Evolutionary conservation across 1,140 invertebrate species (phyloP).

Genomic region (Solenopsis fugax): DNA sequence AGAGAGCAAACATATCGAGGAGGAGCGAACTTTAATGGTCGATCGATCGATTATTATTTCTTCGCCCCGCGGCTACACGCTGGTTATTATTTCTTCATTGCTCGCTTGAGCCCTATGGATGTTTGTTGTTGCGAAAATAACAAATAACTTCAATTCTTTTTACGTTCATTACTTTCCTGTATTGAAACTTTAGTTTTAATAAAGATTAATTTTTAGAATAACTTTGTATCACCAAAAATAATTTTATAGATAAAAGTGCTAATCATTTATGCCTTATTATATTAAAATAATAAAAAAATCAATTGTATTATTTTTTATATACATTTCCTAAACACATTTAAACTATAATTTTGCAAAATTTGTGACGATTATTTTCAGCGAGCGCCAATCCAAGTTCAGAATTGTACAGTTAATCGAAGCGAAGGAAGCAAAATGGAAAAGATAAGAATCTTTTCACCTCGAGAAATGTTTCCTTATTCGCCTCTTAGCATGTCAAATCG

Average conservation of each 20-base stretch:
- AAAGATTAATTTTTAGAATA: background rate
- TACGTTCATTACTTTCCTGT: background rate
- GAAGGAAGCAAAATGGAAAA: background rate
- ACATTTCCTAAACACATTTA: background rate
- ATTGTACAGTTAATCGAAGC: background rate
- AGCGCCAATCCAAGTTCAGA: background rate
- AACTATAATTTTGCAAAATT: background rate
- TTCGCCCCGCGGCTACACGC: background rate
- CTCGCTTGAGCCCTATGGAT: background rate
- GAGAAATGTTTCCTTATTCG: conserved; percentile 15
- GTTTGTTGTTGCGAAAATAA: conserved; percentile 25
- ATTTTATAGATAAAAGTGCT: conserved; percentile 13
- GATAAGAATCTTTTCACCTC: conserved; percentile 28
- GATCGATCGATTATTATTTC: conserved; percentile 60
- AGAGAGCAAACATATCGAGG: conserved; percentile 27
- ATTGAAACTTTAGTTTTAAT: background rate
- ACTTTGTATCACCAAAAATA: background rate
- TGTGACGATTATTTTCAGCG: background rate
- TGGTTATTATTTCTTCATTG: conserved; percentile 54
- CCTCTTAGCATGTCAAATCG: background rate
- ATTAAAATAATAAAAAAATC: background rate
- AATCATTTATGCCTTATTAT: background rate
- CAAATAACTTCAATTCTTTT: background rate
- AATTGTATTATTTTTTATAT: background rate
- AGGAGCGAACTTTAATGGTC: conserved; percentile 20